Evolutionary conservation across 2,797 vertebrate genomes (phyloP).

Genomic region (Mycteria americana): DNA sequence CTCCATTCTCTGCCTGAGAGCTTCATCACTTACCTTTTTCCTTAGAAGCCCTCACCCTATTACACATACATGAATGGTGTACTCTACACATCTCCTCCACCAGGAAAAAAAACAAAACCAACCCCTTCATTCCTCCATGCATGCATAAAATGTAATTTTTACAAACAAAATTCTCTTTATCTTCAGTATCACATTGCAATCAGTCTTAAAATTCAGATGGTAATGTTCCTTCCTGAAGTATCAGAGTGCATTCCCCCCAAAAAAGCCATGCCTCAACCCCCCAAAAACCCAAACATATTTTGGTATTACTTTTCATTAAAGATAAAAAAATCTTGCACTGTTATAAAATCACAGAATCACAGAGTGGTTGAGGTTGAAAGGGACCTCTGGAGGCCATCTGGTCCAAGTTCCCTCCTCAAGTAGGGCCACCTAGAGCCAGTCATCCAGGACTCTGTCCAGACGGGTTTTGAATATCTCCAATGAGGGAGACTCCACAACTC

Average conservation of each 20-base stretch:
- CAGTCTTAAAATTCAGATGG: background rate
- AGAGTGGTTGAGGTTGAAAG: background rate
- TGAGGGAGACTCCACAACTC: background rate
- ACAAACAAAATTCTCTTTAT: background rate
- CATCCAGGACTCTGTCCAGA: background rate
- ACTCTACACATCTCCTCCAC: background rate
- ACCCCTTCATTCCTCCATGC: background rate
- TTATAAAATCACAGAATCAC: background rate
- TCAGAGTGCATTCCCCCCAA: background rate
- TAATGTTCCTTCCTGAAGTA: background rate
- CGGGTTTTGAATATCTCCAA: background rate
- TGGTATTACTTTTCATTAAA: background rate
- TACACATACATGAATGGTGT: background rate
- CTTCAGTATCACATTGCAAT: accelerated
- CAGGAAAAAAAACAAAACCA: accelerated
- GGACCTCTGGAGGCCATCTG: background rate
- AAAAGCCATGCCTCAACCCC: background rate
- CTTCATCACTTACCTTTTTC: background rate
- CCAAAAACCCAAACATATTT: background rate
- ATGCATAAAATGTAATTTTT: background rate
- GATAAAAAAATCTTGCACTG: background rate
- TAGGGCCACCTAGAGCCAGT: background rate
- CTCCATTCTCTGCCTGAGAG: background rate
- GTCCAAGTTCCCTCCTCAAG: background rate
- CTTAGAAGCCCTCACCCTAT: background rate